A percentile compares a stretch with the other conserved stretches of the same genome.
Conservation (phyloP, 1,140 invertebrate species). For the Myzus persicae region DNA sequence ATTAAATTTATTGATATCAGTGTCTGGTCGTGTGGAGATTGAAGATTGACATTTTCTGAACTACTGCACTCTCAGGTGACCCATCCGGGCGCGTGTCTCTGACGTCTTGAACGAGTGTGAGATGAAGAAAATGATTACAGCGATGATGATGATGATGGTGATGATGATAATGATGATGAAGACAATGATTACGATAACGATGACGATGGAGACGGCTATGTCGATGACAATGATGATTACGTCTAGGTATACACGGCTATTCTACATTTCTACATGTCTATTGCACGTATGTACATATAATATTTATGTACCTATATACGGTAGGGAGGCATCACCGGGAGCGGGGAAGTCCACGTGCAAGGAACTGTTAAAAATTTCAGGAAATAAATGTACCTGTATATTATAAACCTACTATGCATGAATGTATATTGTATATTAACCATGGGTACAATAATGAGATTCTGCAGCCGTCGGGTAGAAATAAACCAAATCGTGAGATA, state of each 20-base stretch:
- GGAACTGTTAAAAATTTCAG: not conserved
- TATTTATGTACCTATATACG: not conserved
- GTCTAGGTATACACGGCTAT: not conserved
- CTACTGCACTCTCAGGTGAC: not conserved
- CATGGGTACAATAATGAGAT: not conserved
- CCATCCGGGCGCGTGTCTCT: too few species aligned
- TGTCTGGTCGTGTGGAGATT: not conserved
- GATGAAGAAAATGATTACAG: not conserved
- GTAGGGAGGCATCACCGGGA: not conserved
- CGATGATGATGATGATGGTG: too few species aligned
- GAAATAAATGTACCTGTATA: not conserved
- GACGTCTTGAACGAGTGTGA: not conserved
- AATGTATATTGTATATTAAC: not conserved
- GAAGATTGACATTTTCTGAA: not conserved
- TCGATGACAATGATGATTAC: not conserved
- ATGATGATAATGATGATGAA: not conserved
- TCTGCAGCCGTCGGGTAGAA: not conserved
- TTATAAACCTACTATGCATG: not conserved
- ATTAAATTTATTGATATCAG: not conserved
- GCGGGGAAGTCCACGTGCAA: not conserved
- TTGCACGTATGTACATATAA: too few species aligned
- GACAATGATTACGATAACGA: not conserved
- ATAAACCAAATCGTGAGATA: not conserved
- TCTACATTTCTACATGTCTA: not conserved
- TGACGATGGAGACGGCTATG: not conserved